Percentiles rank a stretch among this genome's conserved stretches.
These are phyloP conservation scores for Harpegnathos saltator DNA, from an alignment of 1,140 invertebrate genomes.

Conservation along the genomic window DNA sequence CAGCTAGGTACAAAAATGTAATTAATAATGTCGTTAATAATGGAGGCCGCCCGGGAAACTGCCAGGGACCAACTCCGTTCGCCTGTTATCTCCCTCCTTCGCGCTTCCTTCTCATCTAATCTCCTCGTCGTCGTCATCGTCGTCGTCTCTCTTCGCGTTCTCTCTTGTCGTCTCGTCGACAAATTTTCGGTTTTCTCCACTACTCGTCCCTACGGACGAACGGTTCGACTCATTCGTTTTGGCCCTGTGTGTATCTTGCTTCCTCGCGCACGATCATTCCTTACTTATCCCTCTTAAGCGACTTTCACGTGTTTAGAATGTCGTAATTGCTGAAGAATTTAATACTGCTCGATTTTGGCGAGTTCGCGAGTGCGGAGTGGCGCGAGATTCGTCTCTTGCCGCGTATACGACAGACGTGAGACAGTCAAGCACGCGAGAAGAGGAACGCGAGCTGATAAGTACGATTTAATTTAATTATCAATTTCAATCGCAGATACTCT, in stretches of 20 bases:
- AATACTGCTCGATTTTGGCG: slow-evolving; percentile 75
- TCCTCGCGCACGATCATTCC: slow-evolving; percentile 2
- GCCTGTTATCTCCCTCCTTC: neutral
- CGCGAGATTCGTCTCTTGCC: slow-evolving; percentile 33
- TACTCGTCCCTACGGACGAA: slow-evolving; percentile 37
- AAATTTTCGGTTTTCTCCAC: slow-evolving; percentile 11
- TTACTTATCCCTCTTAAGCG: slow-evolving; percentile 63
- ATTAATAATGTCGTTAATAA: slow-evolving; percentile 83
- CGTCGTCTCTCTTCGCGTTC: slow-evolving; percentile 24
- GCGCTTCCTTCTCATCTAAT: neutral
- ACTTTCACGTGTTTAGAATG: slow-evolving; percentile 72
- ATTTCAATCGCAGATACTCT: neutral
- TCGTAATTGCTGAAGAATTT: slow-evolving; percentile 73
- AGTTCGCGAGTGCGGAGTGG: slow-evolving; percentile 63
- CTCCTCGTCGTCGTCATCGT: slow-evolving; percentile 2
- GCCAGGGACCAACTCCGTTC: slow-evolving; percentile 80
- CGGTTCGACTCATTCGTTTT: slow-evolving; percentile 38
- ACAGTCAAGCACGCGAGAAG: neutral
- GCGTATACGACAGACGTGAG: neutral
- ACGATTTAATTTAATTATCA: neutral
- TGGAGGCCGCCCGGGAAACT: slow-evolving; percentile 81
- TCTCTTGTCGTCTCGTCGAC: slow-evolving; percentile 6
- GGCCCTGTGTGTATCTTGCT: slow-evolving; percentile 34
- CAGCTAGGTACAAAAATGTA: slow-evolving; percentile 86
- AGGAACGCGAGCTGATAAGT: neutral